A percentile compares a stretch with the other conserved stretches of the same genome.
These are phyloP conservation scores for Sturnira hondurensis DNA, from an alignment of 2,113 vertebrate genomes.

Conservation along the genomic window DNA sequence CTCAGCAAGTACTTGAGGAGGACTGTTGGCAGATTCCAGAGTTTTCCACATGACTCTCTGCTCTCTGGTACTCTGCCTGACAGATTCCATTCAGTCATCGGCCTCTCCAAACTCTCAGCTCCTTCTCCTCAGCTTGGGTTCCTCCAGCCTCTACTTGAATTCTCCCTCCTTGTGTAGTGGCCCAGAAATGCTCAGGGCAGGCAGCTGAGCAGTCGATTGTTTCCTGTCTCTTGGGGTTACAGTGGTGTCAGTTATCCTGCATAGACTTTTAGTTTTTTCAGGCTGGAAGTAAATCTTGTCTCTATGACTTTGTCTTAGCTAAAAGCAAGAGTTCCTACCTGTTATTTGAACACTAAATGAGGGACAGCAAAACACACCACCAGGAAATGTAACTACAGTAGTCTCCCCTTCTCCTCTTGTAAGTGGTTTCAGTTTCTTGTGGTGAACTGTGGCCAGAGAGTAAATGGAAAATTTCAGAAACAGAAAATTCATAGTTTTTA, in stretches of 20 bases:
- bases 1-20: background rate
- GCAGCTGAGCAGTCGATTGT: background rate
- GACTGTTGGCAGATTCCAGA: background rate
- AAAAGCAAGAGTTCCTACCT: background rate
- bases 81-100: background rate
- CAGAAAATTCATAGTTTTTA: background rate
- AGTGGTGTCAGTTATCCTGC: background rate
- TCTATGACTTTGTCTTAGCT: background rate
- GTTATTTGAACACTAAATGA: background rate
- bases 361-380: background rate
- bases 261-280: background rate
- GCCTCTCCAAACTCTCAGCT: background rate
- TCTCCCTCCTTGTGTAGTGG: no score
- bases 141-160: background rate
- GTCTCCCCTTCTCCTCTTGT: background rate
- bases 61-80: background rate
- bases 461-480: background rate
- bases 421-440: background rate
- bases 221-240: background rate
- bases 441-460: no score
- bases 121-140: background rate
- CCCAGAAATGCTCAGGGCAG: background rate
- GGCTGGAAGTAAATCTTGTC: background rate
- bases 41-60: background rate
- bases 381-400: background rate